phyloP scores from a whole-genome alignment of 2,888 invertebrate species.

The Cephus runcator region DNA sequence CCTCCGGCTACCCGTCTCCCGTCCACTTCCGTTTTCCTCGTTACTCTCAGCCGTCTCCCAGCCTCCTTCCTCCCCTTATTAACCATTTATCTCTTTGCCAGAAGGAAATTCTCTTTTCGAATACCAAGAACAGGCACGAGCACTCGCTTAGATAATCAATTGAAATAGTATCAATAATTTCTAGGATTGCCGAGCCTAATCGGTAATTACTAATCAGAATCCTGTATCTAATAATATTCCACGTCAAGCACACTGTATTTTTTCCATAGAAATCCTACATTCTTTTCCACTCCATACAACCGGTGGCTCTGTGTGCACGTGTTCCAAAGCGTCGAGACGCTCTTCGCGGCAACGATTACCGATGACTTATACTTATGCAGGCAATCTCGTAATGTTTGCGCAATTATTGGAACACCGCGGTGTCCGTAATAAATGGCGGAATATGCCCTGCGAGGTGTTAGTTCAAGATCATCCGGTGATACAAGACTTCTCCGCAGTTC shows the following conservation, averaged over 20 bases:
- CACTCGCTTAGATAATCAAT: neutral
- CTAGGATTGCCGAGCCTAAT: neutral
- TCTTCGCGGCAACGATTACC: conserved; percentile 43
- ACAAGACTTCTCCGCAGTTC: conserved; percentile 33
- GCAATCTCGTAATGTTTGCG: conserved; percentile 55
- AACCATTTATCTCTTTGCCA: neutral
- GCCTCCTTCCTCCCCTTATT: neutral
- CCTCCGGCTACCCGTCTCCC: conserved; percentile 4
- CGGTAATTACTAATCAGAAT: neutral
- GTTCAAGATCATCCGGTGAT: conserved; percentile 62
- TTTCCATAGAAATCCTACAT: neutral
- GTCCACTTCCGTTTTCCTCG: conserved; percentile 19
- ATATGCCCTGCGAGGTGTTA: conserved; percentile 62
- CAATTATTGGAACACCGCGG: conserved; percentile 61
- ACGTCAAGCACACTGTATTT: neutral
- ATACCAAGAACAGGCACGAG: neutral
- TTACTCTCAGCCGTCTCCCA: conserved; percentile 17
- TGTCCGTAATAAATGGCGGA: conserved; percentile 60
- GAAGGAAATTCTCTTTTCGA: neutral
- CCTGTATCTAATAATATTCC: neutral
- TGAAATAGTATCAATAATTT: neutral
- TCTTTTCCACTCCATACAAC: neutral
- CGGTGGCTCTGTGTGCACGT: neutral
- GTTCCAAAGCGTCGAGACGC: neutral
- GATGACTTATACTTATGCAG: conserved; percentile 59